phyloP scores from a whole-genome alignment of 2,797 vertebrate genomes.

The Menidia menidia region DNA sequence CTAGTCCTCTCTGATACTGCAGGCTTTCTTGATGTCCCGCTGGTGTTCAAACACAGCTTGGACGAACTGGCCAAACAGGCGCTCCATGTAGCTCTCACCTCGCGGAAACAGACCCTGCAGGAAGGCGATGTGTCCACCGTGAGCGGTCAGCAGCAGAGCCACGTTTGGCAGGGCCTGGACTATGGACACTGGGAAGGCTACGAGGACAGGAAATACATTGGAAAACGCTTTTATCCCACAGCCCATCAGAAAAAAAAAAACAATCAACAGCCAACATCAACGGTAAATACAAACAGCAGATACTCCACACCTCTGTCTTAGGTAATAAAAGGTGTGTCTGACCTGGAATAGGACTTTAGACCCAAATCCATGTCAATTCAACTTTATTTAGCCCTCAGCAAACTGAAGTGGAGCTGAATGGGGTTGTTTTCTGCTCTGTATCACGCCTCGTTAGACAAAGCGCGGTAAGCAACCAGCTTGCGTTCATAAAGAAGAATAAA shows the following conservation, averaged over 20 bases:
- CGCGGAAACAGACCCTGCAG: conserved; percentile 85
- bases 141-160: conserved; percentile 83
- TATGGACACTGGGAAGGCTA: conserved; percentile 82
- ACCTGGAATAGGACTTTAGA: neutral
- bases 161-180: conserved; percentile 75
- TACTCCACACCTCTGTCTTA: neutral
- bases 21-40: conserved; percentile 72
- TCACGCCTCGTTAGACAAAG: neutral
- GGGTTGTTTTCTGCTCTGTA: neutral
- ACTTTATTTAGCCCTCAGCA: neutral
- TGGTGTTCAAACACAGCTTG: conserved; percentile 82
- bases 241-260: neutral
- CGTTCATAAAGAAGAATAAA: neutral
- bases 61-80: conserved; percentile 83
- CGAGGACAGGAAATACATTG: neutral
- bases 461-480: neutral
- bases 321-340: neutral
- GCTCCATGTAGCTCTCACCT: conserved; percentile 83
- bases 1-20: conserved; percentile 49
- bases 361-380: neutral
- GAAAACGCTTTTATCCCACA: too few species aligned
- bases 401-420: neutral
- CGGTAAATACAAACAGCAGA: neutral
- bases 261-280: neutral
- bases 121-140: conserved; percentile 88